Evolutionary conservation across 1,140 invertebrate genomes (phyloP).

Genomic region (Drosophila nikananu): DNA sequence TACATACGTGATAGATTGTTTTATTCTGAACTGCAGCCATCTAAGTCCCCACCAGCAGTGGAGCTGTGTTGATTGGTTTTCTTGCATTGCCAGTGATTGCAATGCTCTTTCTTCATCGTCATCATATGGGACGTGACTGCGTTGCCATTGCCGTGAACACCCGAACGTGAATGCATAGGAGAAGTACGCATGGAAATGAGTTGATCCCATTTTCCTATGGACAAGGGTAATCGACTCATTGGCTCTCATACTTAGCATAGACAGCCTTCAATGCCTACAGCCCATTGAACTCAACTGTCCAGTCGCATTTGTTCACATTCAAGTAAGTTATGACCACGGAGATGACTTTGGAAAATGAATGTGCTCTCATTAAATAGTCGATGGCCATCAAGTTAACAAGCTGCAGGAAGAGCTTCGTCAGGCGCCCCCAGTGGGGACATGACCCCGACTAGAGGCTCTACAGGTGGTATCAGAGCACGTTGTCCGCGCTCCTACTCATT

Average conservation of each 20-base stretch:
- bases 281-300: background rate
- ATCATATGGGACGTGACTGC: slow-evolving; percentile 82
- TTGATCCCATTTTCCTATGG: background rate
- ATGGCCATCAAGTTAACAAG: slow-evolving; percentile 42
- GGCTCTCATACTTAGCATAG: background rate
- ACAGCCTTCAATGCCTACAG: background rate
- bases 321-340: background rate
- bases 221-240: slow-evolving; percentile 10
- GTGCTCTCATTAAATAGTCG: slow-evolving; percentile 42
- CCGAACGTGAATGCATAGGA: slow-evolving; percentile 17
- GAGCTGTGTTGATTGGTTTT: slow-evolving; percentile 69
- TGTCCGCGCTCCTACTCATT: slow-evolving; percentile 33
- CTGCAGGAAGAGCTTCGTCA: slow-evolving; percentile 6
- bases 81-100: slow-evolving; percentile 52
- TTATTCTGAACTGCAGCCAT: slow-evolving; percentile 28
- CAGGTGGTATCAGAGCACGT: slow-evolving; percentile 57
- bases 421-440: slow-evolving; percentile 62
- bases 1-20: slow-evolving; percentile 83
- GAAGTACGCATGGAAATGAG: slow-evolving; percentile 48
- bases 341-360: slow-evolving; percentile 47
- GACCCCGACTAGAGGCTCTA: slow-evolving; percentile 60
- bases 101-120: slow-evolving; percentile 41
- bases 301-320: background rate
- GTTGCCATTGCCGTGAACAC: slow-evolving; percentile 24
- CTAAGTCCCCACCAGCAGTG: slow-evolving; percentile 36